Percentiles rank a stretch among this genome's conserved stretches.
Conservation (phyloP, 2,888 invertebrate genomes). For the Strigamia crassipes region DNA sequence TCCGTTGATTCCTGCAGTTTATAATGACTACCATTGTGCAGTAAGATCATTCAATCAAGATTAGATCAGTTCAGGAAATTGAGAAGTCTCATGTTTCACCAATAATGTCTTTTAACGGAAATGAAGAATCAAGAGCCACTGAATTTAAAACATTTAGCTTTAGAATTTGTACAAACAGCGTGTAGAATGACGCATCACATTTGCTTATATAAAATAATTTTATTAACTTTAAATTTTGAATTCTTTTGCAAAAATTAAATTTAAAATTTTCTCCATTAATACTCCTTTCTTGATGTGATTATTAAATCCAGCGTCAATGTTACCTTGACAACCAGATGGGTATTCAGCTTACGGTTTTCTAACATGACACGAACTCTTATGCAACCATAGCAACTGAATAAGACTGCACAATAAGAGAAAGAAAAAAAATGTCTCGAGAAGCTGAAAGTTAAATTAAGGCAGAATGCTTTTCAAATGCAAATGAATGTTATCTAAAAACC, state of each 20-base stretch:
- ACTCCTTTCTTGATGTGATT: constrained; percentile 12
- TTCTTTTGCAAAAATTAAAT: neutral
- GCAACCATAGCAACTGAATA: constrained; percentile 17
- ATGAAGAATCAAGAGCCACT: neutral
- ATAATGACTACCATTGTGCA: neutral
- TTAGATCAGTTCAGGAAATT: constrained; percentile 19
- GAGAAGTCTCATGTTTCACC: constrained; percentile 6
- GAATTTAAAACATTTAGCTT: neutral
- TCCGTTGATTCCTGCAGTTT: neutral
- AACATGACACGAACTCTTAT: constrained; percentile 36
- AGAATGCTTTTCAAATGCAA: neutral
- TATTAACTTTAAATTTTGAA: too few relatives aligned
- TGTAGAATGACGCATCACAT: too few relatives aligned
- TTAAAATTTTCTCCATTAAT: neutral
- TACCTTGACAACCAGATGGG: constrained; percentile 31
- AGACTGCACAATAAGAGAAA: neutral
- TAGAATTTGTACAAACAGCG: neutral
- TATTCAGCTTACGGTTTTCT: constrained; percentile 19
- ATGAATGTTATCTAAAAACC: neutral
- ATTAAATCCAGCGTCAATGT: constrained; percentile 18
- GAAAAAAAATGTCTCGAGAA: neutral
- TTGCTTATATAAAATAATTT: too few relatives aligned
- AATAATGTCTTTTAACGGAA: constrained; percentile 19
- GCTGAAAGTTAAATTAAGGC: neutral
- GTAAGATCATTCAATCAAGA: constrained; percentile 3